Evolutionary conservation across 2,113 vertebrate species (phyloP).

Genomic region (Electrona antarctica): DNA sequence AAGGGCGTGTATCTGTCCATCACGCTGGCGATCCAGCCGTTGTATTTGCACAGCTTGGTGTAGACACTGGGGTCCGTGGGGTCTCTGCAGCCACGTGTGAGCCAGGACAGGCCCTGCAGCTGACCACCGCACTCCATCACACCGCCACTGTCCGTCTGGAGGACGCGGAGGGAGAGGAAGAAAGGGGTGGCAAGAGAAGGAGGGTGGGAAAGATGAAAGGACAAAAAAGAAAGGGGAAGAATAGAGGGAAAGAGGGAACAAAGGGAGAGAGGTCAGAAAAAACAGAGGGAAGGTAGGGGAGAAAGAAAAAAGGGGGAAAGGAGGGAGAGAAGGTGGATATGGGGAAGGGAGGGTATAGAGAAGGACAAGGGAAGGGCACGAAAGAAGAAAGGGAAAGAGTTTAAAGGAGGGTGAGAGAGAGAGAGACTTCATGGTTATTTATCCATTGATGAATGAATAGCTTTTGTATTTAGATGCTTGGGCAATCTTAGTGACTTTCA

Average conservation of each 20-base stretch:
- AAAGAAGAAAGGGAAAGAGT: too few relatives aligned
- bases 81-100: slow-evolving; percentile 28
- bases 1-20: slow-evolving; percentile 26
- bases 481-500: background rate
- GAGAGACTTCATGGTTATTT: background rate
- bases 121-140: slow-evolving; percentile 64
- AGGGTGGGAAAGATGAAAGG: too few relatives aligned
- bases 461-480: background rate
- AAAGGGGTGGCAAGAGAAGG: background rate
- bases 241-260: too few relatives aligned
- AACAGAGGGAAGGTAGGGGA: too few relatives aligned
- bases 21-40: slow-evolving; percentile 39
- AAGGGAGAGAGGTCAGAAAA: too few relatives aligned
- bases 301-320: too few relatives aligned
- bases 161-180: background rate
- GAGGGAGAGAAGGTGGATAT: too few relatives aligned
- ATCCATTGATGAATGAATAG: background rate
- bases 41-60: slow-evolving; percentile 60
- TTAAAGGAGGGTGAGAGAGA: background rate
- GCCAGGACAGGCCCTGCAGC: slow-evolving; percentile 67
- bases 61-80: slow-evolving; percentile 46
- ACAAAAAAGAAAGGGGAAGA: too few relatives aligned
- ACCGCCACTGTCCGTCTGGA: slow-evolving; percentile 35
- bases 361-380: too few relatives aligned
- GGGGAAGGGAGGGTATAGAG: too few relatives aligned